Evolutionary conservation across 2,797 vertebrate species (phyloP).

Genomic region (Coracias cyanogaster): DNA sequence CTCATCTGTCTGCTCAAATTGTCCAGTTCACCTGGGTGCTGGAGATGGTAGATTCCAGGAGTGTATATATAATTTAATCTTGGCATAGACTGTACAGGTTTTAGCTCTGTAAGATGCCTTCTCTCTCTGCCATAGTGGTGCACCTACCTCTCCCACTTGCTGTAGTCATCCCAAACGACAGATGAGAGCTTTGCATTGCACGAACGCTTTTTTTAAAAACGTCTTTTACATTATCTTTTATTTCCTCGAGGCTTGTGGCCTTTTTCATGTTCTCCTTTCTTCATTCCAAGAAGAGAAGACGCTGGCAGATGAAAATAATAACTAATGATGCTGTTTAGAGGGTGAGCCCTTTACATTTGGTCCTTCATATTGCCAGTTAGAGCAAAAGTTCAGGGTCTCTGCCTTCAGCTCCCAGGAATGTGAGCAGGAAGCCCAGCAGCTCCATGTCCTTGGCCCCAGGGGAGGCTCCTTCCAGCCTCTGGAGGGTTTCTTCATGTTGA

Average conservation of each 20-base stretch:
- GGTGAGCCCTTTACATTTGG: neutral
- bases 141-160: neutral
- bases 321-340: neutral
- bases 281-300: neutral
- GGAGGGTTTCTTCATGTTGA: neutral
- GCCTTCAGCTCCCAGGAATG: neutral
- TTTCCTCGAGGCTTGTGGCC: neutral
- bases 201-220: accelerated
- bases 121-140: neutral
- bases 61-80: neutral
- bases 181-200: neutral
- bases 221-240: neutral
- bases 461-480: neutral
- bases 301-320: neutral
- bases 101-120: neutral
- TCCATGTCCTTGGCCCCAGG: neutral
- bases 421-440: neutral
- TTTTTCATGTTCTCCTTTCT: neutral
- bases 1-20: neutral
- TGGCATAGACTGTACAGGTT: neutral
- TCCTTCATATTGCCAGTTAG: neutral
- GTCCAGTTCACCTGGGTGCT: accelerated
- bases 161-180: neutral
- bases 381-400: neutral
- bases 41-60: neutral